Conservation (phyloP, 1,140 invertebrate genomes). For the Luehdorfia chinensis region DNA sequence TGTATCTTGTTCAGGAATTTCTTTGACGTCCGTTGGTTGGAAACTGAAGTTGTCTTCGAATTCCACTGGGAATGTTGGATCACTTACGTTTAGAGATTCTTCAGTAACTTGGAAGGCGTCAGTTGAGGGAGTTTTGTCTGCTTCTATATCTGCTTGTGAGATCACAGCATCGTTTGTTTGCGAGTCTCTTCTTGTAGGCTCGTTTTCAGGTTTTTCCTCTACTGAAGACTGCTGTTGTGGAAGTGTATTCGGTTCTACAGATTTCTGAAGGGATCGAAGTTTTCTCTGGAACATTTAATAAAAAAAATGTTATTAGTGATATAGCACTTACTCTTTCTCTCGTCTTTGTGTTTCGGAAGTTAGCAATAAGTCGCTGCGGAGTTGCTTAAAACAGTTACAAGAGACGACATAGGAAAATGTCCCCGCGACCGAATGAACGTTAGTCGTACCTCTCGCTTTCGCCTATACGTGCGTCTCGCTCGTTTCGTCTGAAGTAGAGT, state of each 20-base stretch:
- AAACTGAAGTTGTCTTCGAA: constrained; percentile 74
- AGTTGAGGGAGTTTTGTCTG: constrained; percentile 27
- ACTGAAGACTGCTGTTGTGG: constrained; percentile 70
- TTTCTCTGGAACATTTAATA: constrained; percentile 79
- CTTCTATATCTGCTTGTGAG: constrained; percentile 11
- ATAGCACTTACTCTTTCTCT: no score
- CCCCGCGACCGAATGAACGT: no score
- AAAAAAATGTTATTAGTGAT: constrained; percentile 1
- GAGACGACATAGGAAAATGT: no score
- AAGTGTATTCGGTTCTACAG: constrained; percentile 77
- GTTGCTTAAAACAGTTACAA: no score
- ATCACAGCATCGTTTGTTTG: constrained; percentile 27
- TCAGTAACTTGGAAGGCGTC: constrained; percentile 42
- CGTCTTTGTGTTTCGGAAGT: no score
- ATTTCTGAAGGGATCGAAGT: constrained; percentile 83
- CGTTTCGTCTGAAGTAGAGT: no score
- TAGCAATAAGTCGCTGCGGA: no score
- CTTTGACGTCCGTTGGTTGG: constrained; percentile 46
- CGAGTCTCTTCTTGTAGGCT: constrained; percentile 38
- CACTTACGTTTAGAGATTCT: constrained; percentile 45
- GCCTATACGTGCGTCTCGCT: no score
- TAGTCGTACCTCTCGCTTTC: no score
- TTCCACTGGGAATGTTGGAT: constrained; percentile 57
- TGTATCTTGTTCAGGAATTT: constrained; percentile 28
- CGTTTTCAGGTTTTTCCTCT: constrained; percentile 70